Conservation (phyloP, 2,113 vertebrate genomes). For the Misgurnus anguillicaudatus region DNA sequence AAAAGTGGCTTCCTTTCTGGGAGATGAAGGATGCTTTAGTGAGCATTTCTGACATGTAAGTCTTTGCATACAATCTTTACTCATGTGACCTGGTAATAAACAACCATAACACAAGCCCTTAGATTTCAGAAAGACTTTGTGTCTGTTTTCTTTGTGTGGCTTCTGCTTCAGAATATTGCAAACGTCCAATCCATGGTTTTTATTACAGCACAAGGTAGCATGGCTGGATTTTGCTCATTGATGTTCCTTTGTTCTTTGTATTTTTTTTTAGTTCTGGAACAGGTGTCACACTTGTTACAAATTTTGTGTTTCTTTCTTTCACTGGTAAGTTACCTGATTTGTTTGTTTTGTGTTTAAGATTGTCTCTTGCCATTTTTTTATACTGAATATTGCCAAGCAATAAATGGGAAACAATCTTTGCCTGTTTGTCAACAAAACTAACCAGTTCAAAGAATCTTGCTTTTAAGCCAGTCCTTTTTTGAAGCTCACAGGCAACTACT, state of each 20-base stretch:
- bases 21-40: neutral
- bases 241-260: neutral
- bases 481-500: neutral
- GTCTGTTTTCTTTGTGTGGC: conserved; percentile 9
- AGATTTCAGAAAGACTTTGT: neutral
- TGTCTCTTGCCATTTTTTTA: neutral
- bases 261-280: neutral
- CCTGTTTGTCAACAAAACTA: neutral
- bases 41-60: neutral
- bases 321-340: neutral
- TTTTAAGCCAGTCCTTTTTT: neutral
- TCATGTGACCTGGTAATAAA: neutral
- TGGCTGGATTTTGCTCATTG: neutral
- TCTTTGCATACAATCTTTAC: neutral
- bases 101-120: neutral
- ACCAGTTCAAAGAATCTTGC: neutral
- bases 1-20: neutral
- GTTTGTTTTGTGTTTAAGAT: neutral
- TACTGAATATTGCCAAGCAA: conserved; percentile 8
- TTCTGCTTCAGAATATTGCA: neutral
- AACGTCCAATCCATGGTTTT: neutral
- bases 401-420: neutral
- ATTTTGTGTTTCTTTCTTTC: neutral
- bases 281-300: neutral
- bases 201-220: neutral